These are phyloP conservation scores for Rhinolophus ferrumequinum DNA, from an alignment of 2,113 vertebrate genomes.

Conservation along the genomic window DNA sequence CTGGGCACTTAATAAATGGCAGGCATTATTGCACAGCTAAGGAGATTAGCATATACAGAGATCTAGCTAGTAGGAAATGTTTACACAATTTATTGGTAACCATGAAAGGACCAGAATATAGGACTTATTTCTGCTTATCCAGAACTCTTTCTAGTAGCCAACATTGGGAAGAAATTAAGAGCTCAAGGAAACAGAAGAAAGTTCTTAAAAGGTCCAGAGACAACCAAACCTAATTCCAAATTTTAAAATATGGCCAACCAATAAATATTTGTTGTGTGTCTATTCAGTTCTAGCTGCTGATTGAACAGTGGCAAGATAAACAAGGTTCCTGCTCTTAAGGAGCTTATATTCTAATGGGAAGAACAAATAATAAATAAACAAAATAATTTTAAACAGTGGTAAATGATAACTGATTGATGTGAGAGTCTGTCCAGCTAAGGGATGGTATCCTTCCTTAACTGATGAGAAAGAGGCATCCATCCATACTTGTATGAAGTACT, in stretches of 20 bases:
- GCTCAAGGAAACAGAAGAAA: neutral
- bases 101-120: neutral
- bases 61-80: neutral
- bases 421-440: neutral
- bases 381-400: constrained; percentile 14
- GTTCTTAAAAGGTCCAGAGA: neutral
- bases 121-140: neutral
- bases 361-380: neutral
- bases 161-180: neutral
- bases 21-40: neutral
- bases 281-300: neutral
- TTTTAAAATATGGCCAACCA: neutral
- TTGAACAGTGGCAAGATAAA: neutral
- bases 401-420: neutral
- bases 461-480: neutral
- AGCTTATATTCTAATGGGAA: neutral
- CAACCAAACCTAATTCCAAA: neutral
- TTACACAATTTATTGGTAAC: neutral
- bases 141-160: neutral
- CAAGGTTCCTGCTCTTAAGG: neutral
- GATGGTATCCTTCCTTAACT: neutral
- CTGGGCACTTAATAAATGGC: neutral
- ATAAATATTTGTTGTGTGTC: neutral
- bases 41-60: neutral
- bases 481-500: neutral